Evolutionary conservation across 1,140 invertebrate species (phyloP).

Genomic region (Pollicipes pollicipes): DNA sequence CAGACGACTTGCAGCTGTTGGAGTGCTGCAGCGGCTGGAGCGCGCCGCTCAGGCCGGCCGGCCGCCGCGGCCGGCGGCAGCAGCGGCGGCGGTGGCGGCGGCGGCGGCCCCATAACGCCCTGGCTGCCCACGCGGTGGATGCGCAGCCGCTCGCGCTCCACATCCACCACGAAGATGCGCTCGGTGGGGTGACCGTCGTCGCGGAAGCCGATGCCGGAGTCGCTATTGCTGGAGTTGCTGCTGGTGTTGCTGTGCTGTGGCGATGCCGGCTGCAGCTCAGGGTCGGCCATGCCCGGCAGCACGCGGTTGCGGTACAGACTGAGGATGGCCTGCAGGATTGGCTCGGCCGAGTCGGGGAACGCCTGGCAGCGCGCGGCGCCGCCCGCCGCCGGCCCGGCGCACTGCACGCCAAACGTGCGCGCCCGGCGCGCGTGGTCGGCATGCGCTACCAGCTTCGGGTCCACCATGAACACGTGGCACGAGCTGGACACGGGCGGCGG

Average conservation of each 20-base stretch:
- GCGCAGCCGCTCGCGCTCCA: too few species aligned
- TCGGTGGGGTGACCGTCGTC: too few species aligned
- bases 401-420: slow-evolving; percentile 54
- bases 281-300: slow-evolving; percentile 15
- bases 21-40: too few species aligned
- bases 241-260: too few species aligned
- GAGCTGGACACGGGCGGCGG: slow-evolving; percentile 47
- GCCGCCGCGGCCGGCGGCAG: too few species aligned
- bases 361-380: slow-evolving; percentile 48
- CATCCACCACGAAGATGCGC: too few species aligned
- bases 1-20: too few species aligned
- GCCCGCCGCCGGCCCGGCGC: slow-evolving; percentile 33
- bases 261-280: slow-evolving; percentile 23
- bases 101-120: too few species aligned
- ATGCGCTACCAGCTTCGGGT: slow-evolving; percentile 53
- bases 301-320: slow-evolving; percentile 24
- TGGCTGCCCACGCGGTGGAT: too few species aligned
- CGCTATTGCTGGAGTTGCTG: slow-evolving; percentile 51
- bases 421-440: slow-evolving; percentile 54
- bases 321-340: slow-evolving; percentile 43
- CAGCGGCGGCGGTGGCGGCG: too few species aligned
- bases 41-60: too few species aligned
- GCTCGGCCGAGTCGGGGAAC: slow-evolving; percentile 73
- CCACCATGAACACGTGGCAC: slow-evolving; percentile 86
- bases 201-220: slow-evolving; percentile 81